Conservation (phyloP, 1,140 invertebrate genomes). For the Catajapyx aquilonaris region DNA sequence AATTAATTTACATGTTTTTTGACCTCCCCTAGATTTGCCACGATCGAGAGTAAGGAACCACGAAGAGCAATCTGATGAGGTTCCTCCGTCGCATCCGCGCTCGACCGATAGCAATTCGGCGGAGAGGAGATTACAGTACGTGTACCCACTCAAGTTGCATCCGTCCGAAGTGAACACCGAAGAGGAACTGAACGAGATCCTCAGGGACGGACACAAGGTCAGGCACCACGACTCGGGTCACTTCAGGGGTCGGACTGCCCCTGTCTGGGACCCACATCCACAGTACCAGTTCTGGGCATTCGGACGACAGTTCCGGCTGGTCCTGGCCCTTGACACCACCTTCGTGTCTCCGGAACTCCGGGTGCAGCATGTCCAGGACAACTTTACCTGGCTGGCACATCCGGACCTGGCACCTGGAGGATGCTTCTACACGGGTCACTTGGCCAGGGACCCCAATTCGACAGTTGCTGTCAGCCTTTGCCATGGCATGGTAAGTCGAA, state of each 20-base stretch:
- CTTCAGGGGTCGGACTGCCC: slow-evolving; percentile 17
- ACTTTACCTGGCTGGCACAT: slow-evolving; percentile 22
- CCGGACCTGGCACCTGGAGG: slow-evolving; percentile 22
- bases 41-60: no score
- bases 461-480: slow-evolving; percentile 46
- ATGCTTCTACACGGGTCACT: slow-evolving; percentile 45
- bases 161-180: neutral
- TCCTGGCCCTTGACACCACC: slow-evolving; percentile 29
- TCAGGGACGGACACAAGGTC: neutral
- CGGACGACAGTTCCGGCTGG: slow-evolving; percentile 29
- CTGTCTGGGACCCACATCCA: slow-evolving; percentile 50
- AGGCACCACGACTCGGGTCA: neutral
- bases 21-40: no score
- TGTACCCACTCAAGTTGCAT: neutral
- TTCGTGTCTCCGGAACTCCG: slow-evolving; percentile 30
- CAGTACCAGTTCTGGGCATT: slow-evolving; percentile 42
- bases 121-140: no score
- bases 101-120: no score
- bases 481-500: slow-evolving; percentile 47
- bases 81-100: no score
- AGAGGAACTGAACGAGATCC: neutral
- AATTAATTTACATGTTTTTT: no score
- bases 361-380: slow-evolving; percentile 33
- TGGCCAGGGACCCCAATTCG: slow-evolving; percentile 38
- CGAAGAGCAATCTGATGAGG: no score